Evolutionary conservation across 2,113 vertebrate genomes (phyloP).

Genomic region (Trachemys scripta): DNA sequence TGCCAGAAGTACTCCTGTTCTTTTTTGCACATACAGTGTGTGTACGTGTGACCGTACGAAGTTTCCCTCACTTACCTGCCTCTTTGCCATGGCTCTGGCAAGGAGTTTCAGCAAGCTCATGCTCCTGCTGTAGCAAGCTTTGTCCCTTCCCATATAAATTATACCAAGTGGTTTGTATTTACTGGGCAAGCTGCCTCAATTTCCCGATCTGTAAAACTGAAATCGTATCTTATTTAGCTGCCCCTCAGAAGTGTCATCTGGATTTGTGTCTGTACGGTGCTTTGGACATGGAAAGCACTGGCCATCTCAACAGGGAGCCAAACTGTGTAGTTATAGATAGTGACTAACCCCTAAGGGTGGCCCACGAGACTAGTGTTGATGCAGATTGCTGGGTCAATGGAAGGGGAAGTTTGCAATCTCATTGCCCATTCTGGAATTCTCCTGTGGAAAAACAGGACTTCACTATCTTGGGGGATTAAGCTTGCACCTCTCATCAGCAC

Average conservation of each 20-base stretch:
- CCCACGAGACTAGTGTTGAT: neutral
- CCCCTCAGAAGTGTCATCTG: too few species aligned
- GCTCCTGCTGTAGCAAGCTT: neutral
- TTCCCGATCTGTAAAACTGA: neutral
- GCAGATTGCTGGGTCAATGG: neutral
- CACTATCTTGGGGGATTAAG: neutral
- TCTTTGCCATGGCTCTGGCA: constrained; percentile 31
- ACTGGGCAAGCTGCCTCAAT: neutral
- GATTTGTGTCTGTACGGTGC: neutral
- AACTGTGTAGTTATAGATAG: neutral
- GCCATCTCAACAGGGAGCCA: constrained; percentile 22
- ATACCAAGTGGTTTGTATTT: neutral
- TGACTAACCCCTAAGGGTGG: neutral
- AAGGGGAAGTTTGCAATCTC: neutral
- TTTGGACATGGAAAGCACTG: neutral
- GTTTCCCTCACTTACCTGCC: constrained; percentile 16
- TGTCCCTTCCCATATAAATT: constrained; percentile 5
- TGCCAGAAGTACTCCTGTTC: too few species aligned
- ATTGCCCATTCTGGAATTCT: neutral
- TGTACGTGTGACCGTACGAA: neutral
- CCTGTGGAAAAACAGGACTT: neutral
- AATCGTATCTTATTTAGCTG: neutral
- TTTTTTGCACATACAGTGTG: neutral
- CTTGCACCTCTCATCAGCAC: neutral
- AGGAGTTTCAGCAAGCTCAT: neutral